Conservation (phyloP, 2,888 invertebrate species). For the Malacosoma neustria region DNA sequence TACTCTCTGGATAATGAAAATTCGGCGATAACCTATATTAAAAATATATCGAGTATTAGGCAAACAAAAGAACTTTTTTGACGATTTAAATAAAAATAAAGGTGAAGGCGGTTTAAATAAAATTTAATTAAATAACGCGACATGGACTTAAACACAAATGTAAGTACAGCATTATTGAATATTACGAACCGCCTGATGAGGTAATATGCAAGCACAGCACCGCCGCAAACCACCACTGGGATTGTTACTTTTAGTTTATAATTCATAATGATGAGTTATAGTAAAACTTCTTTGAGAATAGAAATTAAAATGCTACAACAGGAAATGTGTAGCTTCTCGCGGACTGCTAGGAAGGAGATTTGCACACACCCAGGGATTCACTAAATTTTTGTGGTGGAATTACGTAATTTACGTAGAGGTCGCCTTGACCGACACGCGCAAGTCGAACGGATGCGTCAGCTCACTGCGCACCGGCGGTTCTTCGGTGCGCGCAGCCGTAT, state of each 20-base stretch:
- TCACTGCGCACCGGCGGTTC: slow-evolving; percentile 65
- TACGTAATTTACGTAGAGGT: slow-evolving; percentile 71
- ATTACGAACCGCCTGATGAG: slow-evolving; percentile 70
- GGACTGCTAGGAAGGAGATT: slow-evolving; percentile 42
- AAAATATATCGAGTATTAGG: slow-evolving; percentile 4
- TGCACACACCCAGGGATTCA: slow-evolving; percentile 63
- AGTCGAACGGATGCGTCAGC: slow-evolving; percentile 68
- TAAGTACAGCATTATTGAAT: slow-evolving; percentile 13
- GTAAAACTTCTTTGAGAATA: slow-evolving; percentile 24
- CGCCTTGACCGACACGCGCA: slow-evolving; percentile 70
- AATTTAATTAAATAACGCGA: not conserved
- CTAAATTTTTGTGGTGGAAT: slow-evolving; percentile 54
- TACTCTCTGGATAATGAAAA: slow-evolving; percentile 29
- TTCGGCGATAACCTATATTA: slow-evolving; percentile 22
- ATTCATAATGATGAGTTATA: slow-evolving; percentile 47
- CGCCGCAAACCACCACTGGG: slow-evolving; percentile 68
- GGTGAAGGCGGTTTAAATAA: not conserved
- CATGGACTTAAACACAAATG: not conserved
- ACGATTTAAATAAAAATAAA: too few species aligned
- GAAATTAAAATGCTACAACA: slow-evolving; percentile 30
- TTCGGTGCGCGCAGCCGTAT: slow-evolving; percentile 51
- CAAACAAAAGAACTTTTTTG: too few species aligned
- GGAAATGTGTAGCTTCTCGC: slow-evolving; percentile 34
- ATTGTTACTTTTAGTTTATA: slow-evolving; percentile 68
- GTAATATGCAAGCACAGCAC: slow-evolving; percentile 69